phyloP scores from a whole-genome alignment of 2,888 invertebrate species.

The Platycheirus rosarum region DNA sequence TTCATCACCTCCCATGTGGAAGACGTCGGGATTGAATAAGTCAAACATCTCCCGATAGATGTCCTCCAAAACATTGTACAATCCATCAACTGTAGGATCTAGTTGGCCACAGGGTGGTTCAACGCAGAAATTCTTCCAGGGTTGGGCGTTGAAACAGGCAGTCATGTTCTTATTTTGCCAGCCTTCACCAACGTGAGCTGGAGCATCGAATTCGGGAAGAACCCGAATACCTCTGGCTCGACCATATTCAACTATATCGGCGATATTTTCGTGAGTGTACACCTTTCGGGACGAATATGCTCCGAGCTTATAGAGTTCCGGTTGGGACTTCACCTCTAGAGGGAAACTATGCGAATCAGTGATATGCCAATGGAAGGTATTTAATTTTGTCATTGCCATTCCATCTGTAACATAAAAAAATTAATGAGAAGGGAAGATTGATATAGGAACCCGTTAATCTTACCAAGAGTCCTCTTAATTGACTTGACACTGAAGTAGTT shows the following conservation, averaged over 20 bases:
- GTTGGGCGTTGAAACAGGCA: constrained; percentile 89
- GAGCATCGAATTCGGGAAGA: constrained; percentile 95
- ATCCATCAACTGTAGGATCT: constrained; percentile 87
- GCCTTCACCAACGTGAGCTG: constrained; percentile 94
- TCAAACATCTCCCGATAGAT: constrained; percentile 90
- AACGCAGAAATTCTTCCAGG: constrained; percentile 88
- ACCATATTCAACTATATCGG: constrained; percentile 87
- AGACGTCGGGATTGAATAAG: constrained; percentile 86
- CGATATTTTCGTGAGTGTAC: constrained; percentile 85
- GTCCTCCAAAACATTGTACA: constrained; percentile 88
- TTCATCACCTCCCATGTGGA: constrained; percentile 96
- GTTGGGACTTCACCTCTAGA: constrained; percentile 89
- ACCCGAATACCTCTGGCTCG: constrained; percentile 91
- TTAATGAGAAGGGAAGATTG: not conserved
- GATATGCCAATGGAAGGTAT: constrained; percentile 97
- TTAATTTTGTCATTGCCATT: constrained; percentile 95
- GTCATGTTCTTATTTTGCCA: constrained; percentile 89
- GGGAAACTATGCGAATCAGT: constrained; percentile 98
- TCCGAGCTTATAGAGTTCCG: constrained; percentile 89
- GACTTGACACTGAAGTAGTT: constrained; percentile 90
- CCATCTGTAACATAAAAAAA: constrained; percentile 84
- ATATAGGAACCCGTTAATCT: constrained; percentile 42
- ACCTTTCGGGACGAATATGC: constrained; percentile 90
- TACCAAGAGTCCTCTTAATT: constrained; percentile 89
- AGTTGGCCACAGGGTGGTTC: constrained; percentile 94